Evolutionary conservation across 2,888 invertebrate species (phyloP), one percentile per base, ranked within the genome.

Genomic region (Caenorhabditis imperialis): DNA sequence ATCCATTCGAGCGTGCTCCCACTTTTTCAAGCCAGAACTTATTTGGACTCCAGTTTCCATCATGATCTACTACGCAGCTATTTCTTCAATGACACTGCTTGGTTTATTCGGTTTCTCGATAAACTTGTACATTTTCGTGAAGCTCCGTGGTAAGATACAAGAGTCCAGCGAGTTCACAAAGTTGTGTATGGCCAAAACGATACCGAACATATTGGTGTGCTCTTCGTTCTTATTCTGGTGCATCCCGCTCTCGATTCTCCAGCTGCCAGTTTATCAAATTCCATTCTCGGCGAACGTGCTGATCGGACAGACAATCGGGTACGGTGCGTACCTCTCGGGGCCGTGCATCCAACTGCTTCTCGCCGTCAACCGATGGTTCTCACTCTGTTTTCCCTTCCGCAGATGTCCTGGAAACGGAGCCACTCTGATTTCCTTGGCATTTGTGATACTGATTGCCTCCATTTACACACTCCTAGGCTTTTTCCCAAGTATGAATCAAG

Each of bases 111-210:
- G 67, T 1, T 16, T 67, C 25, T 0, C 48, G 7, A 57, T 67
- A 6, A 51, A 44, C 20, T 38, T 35, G 18, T 67, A 5, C 23
- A 67, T 67, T 6, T 67, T 67, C n/a, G 3, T 20, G 8, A 42
- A 50, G 18, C 57, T 67, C 22, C 23, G 14, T 2, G 16, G 57
- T 12, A 57, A 35, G 22, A 10, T 44, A 3, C 51, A 51, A n/a
- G 67, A 57, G 27, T 67, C 57, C 67, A 67, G 67, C 37, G 67
- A 57, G 14, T 67, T 67, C 18, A 57, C 57, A 30, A 67, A 58
- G 25, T 67, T 67, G 6, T 67, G 67, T 16, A 23, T 67, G 20
- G 37, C 45, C 20, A 67, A 67, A 33, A 67, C 67, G 8, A 57
- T 67, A 8, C 67, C 67, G 20, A 51, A 67, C 25, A 48, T 67